phyloP scores from a whole-genome alignment of 2,888 invertebrate genomes.

The Petrophora chlorosata region DNA sequence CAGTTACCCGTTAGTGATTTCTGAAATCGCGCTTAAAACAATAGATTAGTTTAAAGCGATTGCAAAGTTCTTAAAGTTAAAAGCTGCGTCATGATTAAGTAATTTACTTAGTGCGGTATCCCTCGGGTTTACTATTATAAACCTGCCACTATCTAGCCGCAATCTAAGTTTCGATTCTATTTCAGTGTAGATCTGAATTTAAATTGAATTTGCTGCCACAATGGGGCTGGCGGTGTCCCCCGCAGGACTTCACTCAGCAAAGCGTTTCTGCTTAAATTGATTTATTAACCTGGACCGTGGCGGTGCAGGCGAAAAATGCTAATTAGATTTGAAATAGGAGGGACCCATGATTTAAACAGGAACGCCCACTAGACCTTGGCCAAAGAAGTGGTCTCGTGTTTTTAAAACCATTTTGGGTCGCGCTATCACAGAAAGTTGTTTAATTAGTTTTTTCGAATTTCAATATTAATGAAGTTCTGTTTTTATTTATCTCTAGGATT shows the following conservation, averaged over 20 bases:
- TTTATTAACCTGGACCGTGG: constrained; percentile 55
- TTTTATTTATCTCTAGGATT: too few species aligned
- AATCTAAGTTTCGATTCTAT: constrained; percentile 71
- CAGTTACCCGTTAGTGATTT: not conserved
- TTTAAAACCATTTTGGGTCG: too few species aligned
- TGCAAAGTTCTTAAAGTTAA: constrained; percentile 11
- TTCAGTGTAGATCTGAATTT: constrained; percentile 66
- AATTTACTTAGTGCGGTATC: constrained; percentile 30
- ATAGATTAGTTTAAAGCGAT: constrained; percentile 11
- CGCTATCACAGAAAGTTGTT: too few species aligned
- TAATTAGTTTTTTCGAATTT: too few species aligned
- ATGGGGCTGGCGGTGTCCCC: constrained; percentile 56
- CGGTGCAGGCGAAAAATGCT: constrained; percentile 42
- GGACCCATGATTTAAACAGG: constrained; percentile 12
- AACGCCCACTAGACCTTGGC: constrained; percentile 7
- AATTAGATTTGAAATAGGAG: constrained; percentile 26
- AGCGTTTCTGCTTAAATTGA: constrained; percentile 61
- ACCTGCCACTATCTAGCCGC: constrained; percentile 55
- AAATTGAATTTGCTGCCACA: constrained; percentile 69
- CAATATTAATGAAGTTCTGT: too few species aligned
- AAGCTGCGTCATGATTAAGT: constrained; percentile 23
- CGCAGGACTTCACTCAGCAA: constrained; percentile 49
- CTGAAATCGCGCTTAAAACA: constrained; percentile 2
- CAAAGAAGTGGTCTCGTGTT: too few species aligned
- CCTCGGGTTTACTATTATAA: constrained; percentile 43